Conservation (phyloP, 1,140 invertebrate genomes). For the Caenorhabditis remanei region DNA sequence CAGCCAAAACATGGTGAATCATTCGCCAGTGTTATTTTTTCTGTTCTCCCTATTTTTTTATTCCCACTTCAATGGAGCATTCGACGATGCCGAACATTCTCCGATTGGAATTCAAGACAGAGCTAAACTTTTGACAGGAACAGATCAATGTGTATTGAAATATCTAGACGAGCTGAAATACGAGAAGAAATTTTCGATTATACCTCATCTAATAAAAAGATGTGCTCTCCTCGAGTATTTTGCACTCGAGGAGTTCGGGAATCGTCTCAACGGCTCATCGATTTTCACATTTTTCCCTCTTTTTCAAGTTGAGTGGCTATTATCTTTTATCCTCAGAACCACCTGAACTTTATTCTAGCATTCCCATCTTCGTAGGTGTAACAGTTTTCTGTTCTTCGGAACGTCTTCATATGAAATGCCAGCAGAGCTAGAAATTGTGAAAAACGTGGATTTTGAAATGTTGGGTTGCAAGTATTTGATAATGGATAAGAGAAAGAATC, state of each 20-base stretch:
- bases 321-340: not conserved
- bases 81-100: conserved; percentile 28
- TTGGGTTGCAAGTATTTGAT: not conserved
- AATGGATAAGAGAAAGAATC: not conserved
- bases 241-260: not conserved
- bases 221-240: conserved; percentile 17
- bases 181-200: not conserved
- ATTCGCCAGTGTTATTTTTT: not conserved
- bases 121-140: not conserved
- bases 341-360: not conserved
- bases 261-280: not conserved
- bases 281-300: not conserved
- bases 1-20: conserved; percentile 1
- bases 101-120: conserved; percentile 10
- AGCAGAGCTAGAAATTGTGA: not conserved
- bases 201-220: not conserved
- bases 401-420: not conserved
- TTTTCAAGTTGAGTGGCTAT: not conserved
- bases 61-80: conserved; percentile 26
- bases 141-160: conserved; percentile 15
- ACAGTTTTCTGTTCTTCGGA: conserved; percentile 18
- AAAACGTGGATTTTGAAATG: conserved; percentile 4
- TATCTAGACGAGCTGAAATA: not conserved
- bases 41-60: conserved; percentile 15
- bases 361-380: conserved; percentile 3